Evolutionary conservation across 2,113 vertebrate genomes (phyloP).

Genomic region (Chloroceryle aenea): DNA sequence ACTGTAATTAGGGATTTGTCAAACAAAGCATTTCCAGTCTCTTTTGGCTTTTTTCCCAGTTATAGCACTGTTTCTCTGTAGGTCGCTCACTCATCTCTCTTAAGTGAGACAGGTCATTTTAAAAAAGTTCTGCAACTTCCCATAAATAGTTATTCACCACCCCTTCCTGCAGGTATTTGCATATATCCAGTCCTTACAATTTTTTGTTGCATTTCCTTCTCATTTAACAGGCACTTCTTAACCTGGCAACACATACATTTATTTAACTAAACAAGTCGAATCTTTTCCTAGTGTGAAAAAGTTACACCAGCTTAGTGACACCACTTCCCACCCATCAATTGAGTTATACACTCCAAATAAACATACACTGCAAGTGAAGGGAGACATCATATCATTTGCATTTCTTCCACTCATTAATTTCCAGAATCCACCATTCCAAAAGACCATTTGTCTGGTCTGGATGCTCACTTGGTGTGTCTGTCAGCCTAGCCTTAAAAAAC

Average conservation of each 20-base stretch:
- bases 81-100: neutral
- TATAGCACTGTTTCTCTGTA: neutral
- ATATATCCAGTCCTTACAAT: neutral
- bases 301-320: neutral
- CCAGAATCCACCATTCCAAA: neutral
- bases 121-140: neutral
- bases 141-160: neutral
- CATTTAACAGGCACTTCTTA: neutral
- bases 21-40: neutral
- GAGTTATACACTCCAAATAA: neutral
- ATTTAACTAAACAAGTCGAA: neutral
- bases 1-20: neutral
- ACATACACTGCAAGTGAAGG: neutral
- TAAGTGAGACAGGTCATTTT: neutral
- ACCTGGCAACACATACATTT: neutral
- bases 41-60: neutral
- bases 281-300: neutral
- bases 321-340: neutral
- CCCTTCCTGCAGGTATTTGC: constrained; percentile 56
- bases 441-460: neutral
- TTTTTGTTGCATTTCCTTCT: neutral
- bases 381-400: neutral
- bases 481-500: neutral
- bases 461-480: neutral
- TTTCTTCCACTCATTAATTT: neutral